Conservation (phyloP, 2,113 vertebrate species). For the Rhinolophus ferrumequinum region DNA sequence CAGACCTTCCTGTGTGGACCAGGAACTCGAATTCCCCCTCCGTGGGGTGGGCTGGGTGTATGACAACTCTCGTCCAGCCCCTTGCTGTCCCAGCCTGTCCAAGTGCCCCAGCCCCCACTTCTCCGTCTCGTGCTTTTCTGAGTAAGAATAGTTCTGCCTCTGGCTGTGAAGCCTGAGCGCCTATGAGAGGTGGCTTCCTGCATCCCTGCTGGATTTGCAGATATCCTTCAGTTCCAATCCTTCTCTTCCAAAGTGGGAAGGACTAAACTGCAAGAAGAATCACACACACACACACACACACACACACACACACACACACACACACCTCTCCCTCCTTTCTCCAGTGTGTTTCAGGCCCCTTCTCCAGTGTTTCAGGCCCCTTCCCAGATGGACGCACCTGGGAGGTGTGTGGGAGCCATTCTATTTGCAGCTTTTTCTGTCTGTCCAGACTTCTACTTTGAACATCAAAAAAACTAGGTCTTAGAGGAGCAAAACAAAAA, state of each 20-base stretch:
- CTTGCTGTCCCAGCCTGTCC: background rate
- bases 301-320: no score
- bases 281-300: no score
- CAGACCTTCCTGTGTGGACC: background rate
- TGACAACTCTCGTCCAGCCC: background rate
- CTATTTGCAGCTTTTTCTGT: background rate
- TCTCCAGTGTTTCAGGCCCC: background rate
- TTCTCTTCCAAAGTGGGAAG: background rate
- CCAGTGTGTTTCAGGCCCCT: background rate
- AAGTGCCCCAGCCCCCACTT: background rate
- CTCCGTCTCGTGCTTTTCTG: background rate
- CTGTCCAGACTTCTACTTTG: background rate
- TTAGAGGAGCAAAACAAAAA: background rate
- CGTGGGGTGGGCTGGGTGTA: background rate
- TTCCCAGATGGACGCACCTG: background rate
- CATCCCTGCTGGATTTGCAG: background rate
- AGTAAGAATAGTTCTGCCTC: background rate
- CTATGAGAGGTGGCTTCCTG: background rate
- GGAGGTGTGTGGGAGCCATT: background rate
- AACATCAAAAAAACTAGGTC: background rate
- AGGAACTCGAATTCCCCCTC: background rate
- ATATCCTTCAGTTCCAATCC: background rate
- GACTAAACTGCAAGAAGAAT: background rate
- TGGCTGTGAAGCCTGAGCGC: background rate
- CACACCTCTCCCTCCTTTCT: no score